Evolutionary conservation across 2,888 invertebrate genomes (phyloP), one percentile per base, ranked within the genome.

Genomic region (Amblyteles armatorius): DNA sequence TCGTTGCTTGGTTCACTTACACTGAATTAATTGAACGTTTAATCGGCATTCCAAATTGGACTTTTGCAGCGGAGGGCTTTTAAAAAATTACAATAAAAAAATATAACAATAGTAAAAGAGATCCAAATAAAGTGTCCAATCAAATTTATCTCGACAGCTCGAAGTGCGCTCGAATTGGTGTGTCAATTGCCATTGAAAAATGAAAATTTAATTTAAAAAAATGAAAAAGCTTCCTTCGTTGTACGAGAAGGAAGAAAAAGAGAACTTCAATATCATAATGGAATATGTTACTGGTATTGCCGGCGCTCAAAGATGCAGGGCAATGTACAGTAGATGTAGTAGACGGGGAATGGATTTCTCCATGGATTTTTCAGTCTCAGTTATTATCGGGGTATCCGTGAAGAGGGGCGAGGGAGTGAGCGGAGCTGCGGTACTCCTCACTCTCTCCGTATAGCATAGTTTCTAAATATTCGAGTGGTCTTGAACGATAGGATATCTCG

Each of bases 401-500:
- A 77, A 81, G 57, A 55, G 60, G 73, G 67, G 52, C 50, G 52
- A 52, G 63, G 52, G 55, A 72, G 69, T 52, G 68, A 77, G 19
- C 68, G 48, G 26, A 48, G 71, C 9, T 60, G 77, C 80, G 57
- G 73, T 73, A 84, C 65, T 19, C 55, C 40, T 60, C 13, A 65
- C 77, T 50, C 73, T 68, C 67, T 72, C 67, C 13, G 29, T 55
- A 71, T 50, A 1, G 44, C 69, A 40, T 57, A 82, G 82, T 85
- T 85, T 72, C 69, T 85, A 79, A 85, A 85, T 85, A 85, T 85
- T 85, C 80, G 77, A 85, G 79, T 82, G 65, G 74, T 79, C 69
- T 40, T 71, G 74, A 85, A 85, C 82, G 82, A 76, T 76, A 79
- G 83, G 76, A 76, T 85, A 79, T 82, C 79, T 44, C 82, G 85